Evolutionary conservation across 53 echinoderm and acorn worm genomes (phyloP), one percentile per base, ranked within the genome.

Genomic region (Holothuria scabra): DNA sequence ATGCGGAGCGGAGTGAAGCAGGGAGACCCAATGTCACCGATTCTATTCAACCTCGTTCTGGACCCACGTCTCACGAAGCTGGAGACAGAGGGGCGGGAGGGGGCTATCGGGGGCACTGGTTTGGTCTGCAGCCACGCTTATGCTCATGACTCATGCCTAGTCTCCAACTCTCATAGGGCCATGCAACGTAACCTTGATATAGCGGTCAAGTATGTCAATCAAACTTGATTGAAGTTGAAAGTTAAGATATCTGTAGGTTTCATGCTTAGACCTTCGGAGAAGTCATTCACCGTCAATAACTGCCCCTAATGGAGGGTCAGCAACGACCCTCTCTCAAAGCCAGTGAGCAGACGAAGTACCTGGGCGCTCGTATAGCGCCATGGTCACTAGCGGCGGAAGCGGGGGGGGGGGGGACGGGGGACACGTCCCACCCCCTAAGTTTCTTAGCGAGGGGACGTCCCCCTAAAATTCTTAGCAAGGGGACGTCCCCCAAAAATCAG

Each of bases 211-310:
- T 76, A 46, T 28, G 55, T 23, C 16, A 7, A 55, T 10, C 20
- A 24, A 6, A 76, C 57, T 2, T 56, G 26, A 0, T 13, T 76
- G 9, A 16, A 8, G 13, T 21, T 76, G 1, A 76, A 76, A 28
- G 76, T 76, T 1, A 76, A 81, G 81, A 81, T 33, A 31, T 81
- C 81, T 2, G 25, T n/a, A 2, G 63, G 81, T 32, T 76, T 28
- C 28, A 49, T 49, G 78, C 49, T 76, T 28, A 52, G 7, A n/a
- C 49, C 78, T 6, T 2, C 3, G 20, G 78, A 57, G 0, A 76
- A 56, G 78, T 28, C 44, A 12, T 71, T 71, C 44, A 44, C 22
- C 14, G 44, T 71, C 8, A 71, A 70, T n/a, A 12, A 31, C 56
- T 25, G 22, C 11, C 28, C 55, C 0, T 1, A 49, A 14, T 76